phyloP scores from a whole-genome alignment of 2,797 vertebrate species.

The Morelia viridis region DNA sequence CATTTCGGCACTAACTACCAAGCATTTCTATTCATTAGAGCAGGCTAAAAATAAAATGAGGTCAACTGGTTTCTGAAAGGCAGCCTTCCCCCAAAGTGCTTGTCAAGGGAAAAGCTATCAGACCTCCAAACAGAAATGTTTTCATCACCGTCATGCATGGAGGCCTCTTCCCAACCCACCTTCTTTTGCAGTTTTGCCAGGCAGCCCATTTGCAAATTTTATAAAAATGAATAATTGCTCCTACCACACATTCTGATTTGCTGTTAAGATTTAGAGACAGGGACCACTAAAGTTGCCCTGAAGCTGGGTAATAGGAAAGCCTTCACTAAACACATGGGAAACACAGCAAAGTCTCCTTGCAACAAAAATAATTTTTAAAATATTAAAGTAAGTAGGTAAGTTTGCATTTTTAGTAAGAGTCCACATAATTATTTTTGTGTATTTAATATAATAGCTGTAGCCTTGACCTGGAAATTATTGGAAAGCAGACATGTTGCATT shows the following conservation, averaged over 20 bases:
- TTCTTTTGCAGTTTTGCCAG: not conserved
- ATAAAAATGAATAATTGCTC: not conserved
- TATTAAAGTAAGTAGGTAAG: not conserved
- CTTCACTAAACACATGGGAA: not conserved
- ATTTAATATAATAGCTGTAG: no score
- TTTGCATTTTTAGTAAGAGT: not conserved
- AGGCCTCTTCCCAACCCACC: not conserved
- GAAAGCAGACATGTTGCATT: not conserved
- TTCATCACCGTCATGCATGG: not conserved
- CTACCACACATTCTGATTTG: not conserved
- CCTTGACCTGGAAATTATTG: not conserved
- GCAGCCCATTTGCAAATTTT: not conserved
- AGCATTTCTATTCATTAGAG: slow-evolving; percentile 16
- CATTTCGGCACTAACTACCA: not conserved
- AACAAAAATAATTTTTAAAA: not conserved
- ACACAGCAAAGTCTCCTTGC: not conserved
- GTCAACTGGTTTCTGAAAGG: slow-evolving; percentile 27
- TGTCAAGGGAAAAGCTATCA: not conserved
- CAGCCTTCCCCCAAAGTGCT: not conserved
- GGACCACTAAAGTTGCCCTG: no score
- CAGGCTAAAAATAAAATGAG: slow-evolving; percentile 27
- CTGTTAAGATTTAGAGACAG: not conserved
- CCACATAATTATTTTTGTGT: not conserved
- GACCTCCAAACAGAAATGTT: not conserved
- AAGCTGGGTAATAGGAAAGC: not conserved